Base-by-base conservation (phyloP, 2,797 vertebrate genomes). In the Steatocranus sp. region DNA sequence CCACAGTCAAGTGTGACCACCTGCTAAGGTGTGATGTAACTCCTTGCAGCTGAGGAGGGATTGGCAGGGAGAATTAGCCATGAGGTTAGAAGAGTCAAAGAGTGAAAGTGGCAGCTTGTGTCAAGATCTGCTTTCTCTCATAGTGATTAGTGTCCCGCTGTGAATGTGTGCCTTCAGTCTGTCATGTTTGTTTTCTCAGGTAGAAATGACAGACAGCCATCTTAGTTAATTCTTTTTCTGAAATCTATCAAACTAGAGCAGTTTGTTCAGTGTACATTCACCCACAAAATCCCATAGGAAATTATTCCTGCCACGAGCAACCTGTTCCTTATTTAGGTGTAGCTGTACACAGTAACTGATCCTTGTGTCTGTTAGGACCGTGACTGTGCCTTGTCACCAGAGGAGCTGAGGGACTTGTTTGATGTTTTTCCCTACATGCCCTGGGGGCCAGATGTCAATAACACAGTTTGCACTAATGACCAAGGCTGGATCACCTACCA, bases 401-500 rank as follows among this genome's bases (percentile, higher is more conserved):
- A 97, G 61, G 98, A 99, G 90, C 88, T 98, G 91, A 97, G 94
- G 87, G 98, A 99, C 90, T 94, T 99, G 80, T 99, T 99, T 91
- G 96, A 97, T 86, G 97, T 98, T 78, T 99, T 99, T 85, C 98
- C 98, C 77, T 96, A 96, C 92, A 95, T 96, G 93, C 96, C 96
- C 51, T 96, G 96, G 96, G 98, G 98, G 5, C 96, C 97, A 75
- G 98, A 99, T 86, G 98, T 99, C 89, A 98, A 98, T 90, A 99
- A 97, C 92, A 99, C 98, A 1, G 97, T 99, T 76, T 98, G 96
- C 91, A 99, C 98, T 70, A 98, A 98, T 53, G 98, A 98, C 23
- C 96, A 96, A 88, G 98, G 98, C 7, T 99, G 98, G 98, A 98
- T 99, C 94, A 99, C 98, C 1, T 98, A 99, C 95, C 98, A 99